phyloP scores from a whole-genome alignment of 2,113 vertebrate species.

The Leucoraja erinaceus region DNA sequence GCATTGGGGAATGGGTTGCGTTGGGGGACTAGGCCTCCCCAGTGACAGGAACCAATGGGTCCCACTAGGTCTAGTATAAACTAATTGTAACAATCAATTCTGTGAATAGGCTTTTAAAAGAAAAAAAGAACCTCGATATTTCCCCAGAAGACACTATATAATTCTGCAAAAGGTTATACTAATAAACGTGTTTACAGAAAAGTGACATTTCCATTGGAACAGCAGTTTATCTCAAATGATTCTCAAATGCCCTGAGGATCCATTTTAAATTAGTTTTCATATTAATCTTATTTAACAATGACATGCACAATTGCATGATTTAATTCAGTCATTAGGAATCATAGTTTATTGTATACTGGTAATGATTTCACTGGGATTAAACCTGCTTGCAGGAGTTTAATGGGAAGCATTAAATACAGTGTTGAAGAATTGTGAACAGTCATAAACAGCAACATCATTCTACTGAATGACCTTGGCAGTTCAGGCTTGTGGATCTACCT shows the following conservation, averaged over 20 bases:
- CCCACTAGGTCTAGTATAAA: too few species aligned
- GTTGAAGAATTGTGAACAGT: neutral
- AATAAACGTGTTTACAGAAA: neutral
- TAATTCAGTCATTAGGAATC: constrained; percentile 3
- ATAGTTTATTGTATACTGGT: constrained; percentile 5
- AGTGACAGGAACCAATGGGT: too few species aligned
- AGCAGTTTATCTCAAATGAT: neutral
- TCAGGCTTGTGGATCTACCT: neutral
- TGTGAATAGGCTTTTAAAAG: neutral
- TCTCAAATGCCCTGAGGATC: constrained; percentile 3
- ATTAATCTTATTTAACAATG: constrained; percentile 31
- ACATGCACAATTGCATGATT: neutral
- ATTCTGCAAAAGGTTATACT: neutral
- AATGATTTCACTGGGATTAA: constrained; percentile 6
- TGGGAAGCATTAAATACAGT: neutral
- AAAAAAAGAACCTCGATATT: neutral
- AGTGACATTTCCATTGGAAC: constrained; percentile 11
- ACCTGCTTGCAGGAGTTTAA: constrained; percentile 1
- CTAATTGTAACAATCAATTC: constrained; percentile 5
- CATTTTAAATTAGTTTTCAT: constrained; percentile 23
- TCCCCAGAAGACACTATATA: neutral
- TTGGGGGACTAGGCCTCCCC: too few species aligned
- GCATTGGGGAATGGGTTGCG: too few species aligned
- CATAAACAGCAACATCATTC: neutral
- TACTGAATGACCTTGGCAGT: constrained; percentile 24